Evolutionary conservation across 2,113 vertebrate species (phyloP), one percentile per base, ranked within the genome.

Genomic region (Melanocharis versteri): DNA sequence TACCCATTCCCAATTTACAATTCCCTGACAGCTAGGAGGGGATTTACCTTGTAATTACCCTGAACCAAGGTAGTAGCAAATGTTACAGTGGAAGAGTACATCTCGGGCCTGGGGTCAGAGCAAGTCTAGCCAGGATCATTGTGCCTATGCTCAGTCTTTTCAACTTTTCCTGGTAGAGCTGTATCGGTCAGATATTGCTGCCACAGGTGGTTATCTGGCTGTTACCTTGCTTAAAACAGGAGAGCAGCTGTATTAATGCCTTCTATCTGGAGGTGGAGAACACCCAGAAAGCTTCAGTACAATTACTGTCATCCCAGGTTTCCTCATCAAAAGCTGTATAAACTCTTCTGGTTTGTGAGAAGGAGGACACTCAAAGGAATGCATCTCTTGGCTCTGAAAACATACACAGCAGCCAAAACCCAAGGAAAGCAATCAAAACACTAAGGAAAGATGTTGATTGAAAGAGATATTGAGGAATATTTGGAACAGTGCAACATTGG

Each of bases 61-160:
- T 27, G 24, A 83, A 16, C 5, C 27, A n/a, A 64, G 27, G 40
- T 7, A 37, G 57, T 7, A 80, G 70, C 39, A 88, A 76, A 31
- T 28, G 10, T 70, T 35, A 11, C 8, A 77, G 50, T 31, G 30
- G 35, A 77, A 62, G 7, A 45, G 14, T 15, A 69, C 45, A 16
- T 7, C 48, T 57, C 9, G 0, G 13, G 77, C 53, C 50, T 45
- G 56, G 23, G 33, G 30, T 42, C 70, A 72, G 70, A 57, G 58
- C 28, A 42, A 42, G 45, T n/a, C 64, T 45, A 53, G 23, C 35
- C 23, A 64, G 71, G 20, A 48, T 31, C 9, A 10, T 1, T 7
- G 39, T 10, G 20, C 0, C 0, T 15, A 26, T 6, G 18, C 15
- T 2, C 2, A 24, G 31, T 21, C 18, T 73, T 60, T 44, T 50